A percentile compares a stretch with the other conserved stretches of the same genome.
Evolutionary conservation across 2,113 vertebrate species (phyloP).

Genomic region (Protomyctophum bolini): DNA sequence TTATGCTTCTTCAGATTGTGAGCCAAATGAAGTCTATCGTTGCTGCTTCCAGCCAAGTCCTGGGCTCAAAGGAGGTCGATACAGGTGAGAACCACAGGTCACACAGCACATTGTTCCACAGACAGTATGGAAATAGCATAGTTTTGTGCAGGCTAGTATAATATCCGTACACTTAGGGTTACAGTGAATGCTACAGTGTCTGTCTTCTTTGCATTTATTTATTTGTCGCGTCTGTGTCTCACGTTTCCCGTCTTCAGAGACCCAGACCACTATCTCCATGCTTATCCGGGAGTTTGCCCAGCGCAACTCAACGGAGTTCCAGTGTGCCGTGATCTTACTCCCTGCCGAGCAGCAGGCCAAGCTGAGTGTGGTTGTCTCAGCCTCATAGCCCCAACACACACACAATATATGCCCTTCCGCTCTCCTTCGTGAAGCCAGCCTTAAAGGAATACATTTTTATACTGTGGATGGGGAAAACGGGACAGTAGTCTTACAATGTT

Average conservation of each 20-base stretch:
- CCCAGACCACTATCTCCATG: slow-evolving; percentile 65
- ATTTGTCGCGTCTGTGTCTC: not conserved
- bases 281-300: slow-evolving; percentile 78
- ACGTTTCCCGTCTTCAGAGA: slow-evolving; percentile 70
- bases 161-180: not conserved
- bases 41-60: slow-evolving; percentile 62
- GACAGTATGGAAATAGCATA: not conserved
- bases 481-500: slow-evolving; percentile 19
- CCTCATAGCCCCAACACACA: slow-evolving; percentile 49
- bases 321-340: slow-evolving; percentile 77
- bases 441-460: slow-evolving; percentile 33
- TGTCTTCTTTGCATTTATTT: not conserved
- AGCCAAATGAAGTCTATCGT: slow-evolving; percentile 71
- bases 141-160: not conserved
- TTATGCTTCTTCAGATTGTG: slow-evolving; percentile 62
- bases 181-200: not conserved
- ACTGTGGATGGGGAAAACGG: slow-evolving; percentile 28
- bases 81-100: slow-evolving; percentile 57
- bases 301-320: slow-evolving; percentile 77
- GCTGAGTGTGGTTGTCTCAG: slow-evolving; percentile 61
- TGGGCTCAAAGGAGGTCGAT: slow-evolving; percentile 68
- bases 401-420: slow-evolving; percentile 12
- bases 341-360: slow-evolving; percentile 76
- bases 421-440: not conserved
- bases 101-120: too few relatives aligned